Percentiles rank a stretch among this genome's conserved stretches.
Conservation (phyloP, 2,113 vertebrate genomes). For the Peromyscus polionotus region DNA sequence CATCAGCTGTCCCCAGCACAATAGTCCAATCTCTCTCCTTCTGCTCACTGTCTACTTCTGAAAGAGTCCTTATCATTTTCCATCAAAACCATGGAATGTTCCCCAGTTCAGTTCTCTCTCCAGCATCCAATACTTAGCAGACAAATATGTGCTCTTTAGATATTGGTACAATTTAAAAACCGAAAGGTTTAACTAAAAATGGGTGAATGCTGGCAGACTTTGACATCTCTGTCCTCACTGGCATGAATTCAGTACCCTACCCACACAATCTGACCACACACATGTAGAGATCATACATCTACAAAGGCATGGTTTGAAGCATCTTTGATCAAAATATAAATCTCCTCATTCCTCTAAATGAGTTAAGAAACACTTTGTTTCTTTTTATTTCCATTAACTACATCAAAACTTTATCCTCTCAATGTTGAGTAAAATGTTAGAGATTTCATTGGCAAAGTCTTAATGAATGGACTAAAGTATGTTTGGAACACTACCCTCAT, state of each 20-base stretch:
- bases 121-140: neutral
- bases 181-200: conserved; percentile 35
- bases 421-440: neutral
- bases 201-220: neutral
- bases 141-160: neutral
- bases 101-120: conserved; percentile 6
- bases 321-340: conserved; percentile 25
- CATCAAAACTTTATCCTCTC: neutral
- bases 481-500: neutral
- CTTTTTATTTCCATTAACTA: neutral
- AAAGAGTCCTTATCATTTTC: neutral
- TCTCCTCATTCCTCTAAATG: conserved; percentile 25
- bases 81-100: neutral
- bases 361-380: conserved; percentile 27
- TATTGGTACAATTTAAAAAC: conserved; percentile 17
- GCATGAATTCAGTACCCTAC: neutral
- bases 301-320: neutral
- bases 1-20: neutral
- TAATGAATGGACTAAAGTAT: neutral
- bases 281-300: neutral
- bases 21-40: too few relatives aligned
- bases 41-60: neutral
- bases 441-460: neutral
- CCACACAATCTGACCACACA: conserved; percentile 19
- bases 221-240: conserved; percentile 10